Evolutionary conservation across 2,113 vertebrate species (phyloP).

Genomic region (Poeciliopsis turrubarensis): DNA sequence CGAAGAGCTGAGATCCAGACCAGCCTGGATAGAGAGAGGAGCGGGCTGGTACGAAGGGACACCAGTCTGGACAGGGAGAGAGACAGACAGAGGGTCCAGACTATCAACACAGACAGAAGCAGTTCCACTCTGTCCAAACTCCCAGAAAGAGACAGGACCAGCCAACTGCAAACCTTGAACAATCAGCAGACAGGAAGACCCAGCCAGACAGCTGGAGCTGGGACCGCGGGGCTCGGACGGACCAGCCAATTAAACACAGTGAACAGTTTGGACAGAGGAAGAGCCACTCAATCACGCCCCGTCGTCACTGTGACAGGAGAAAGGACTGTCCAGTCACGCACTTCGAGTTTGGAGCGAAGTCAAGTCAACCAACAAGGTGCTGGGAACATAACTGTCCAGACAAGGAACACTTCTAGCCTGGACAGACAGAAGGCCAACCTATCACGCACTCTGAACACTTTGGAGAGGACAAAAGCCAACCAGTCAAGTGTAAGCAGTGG

Average conservation of each 20-base stretch:
- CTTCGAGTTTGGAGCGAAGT: slow-evolving; percentile 69
- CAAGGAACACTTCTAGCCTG: slow-evolving; percentile 72
- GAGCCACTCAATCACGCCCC: slow-evolving; percentile 51
- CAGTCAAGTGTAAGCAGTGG: slow-evolving; percentile 51
- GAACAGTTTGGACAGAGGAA: slow-evolving; percentile 72
- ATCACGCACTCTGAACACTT: slow-evolving; percentile 60
- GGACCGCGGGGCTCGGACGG: slow-evolving; percentile 31
- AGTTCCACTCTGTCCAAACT: slow-evolving; percentile 55
- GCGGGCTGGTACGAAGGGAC: slow-evolving; percentile 63
- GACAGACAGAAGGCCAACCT: slow-evolving; percentile 72
- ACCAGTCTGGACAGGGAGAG: slow-evolving; percentile 67
- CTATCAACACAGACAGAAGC: slow-evolving; percentile 70
- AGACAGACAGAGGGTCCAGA: slow-evolving; percentile 67
- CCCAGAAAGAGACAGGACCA: slow-evolving; percentile 65
- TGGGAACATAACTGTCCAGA: slow-evolving; percentile 45
- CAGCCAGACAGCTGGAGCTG: slow-evolving; percentile 47
- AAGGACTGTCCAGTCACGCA: slow-evolving; percentile 64
- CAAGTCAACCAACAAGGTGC: slow-evolving; percentile 54
- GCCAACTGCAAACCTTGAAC: slow-evolving; percentile 72
- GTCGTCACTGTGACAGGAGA: slow-evolving; percentile 53
- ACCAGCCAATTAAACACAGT: slow-evolving; percentile 68
- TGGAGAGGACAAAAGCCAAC: slow-evolving; percentile 74
- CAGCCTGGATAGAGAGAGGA: slow-evolving; percentile 73
- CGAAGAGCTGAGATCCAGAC: slow-evolving; percentile 85
- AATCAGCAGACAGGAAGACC: slow-evolving; percentile 66